These are phyloP conservation scores for Gallinago jamesoni DNA, from an alignment of 2,113 vertebrate species.

Conservation along the genomic window DNA sequence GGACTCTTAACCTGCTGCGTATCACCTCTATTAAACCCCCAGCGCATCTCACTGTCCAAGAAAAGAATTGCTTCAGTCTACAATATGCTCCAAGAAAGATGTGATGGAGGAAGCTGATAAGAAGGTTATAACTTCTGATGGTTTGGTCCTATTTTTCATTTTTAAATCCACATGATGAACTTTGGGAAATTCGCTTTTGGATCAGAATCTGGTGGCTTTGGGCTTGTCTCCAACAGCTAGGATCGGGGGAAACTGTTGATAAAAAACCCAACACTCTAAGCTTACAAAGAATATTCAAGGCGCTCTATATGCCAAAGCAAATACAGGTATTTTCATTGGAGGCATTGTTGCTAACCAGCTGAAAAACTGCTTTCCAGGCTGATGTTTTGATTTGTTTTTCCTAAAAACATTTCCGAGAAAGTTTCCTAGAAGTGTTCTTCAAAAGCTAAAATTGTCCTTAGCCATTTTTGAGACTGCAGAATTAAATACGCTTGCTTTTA, in stretches of 20 bases:
- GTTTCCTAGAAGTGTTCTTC: background rate
- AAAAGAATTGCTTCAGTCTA: background rate
- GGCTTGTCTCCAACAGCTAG: background rate
- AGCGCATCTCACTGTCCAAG: background rate
- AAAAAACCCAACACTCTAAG: background rate
- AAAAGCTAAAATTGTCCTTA: background rate
- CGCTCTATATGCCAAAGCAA: background rate
- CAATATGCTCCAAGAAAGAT: background rate
- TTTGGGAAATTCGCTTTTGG: background rate
- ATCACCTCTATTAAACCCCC: background rate
- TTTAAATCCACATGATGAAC: background rate
- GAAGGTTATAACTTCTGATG: background rate
- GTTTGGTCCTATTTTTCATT: background rate
- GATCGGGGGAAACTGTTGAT: background rate
- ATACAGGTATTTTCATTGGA: background rate
- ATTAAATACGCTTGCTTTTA: background rate
- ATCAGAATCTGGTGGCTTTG: background rate
- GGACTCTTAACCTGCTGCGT: background rate
- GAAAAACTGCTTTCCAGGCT: background rate
- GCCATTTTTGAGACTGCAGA: background rate
- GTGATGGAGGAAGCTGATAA: background rate
- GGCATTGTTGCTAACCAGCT: background rate
- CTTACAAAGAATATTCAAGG: background rate
- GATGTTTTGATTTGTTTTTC: background rate
- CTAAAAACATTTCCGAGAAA: background rate